Base-by-base conservation (phyloP, 1,140 invertebrate genomes). In the Trachymyrmex cornetzi region DNA sequence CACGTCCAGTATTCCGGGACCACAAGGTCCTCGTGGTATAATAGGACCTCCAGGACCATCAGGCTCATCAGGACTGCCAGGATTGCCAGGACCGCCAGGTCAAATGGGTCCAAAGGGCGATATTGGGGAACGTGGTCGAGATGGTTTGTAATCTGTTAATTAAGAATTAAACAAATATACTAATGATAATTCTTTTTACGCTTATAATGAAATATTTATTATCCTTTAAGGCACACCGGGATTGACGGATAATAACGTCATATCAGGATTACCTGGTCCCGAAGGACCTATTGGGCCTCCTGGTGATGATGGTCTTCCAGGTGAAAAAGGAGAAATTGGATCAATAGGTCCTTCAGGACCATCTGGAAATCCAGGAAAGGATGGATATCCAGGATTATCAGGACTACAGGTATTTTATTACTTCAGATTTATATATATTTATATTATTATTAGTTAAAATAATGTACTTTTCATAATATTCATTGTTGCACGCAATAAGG, bases 31-130 rank as follows among this genome's bases (percentile, higher is more conserved):
- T 85, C 85, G 63, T 64, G 95, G 95, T 19, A 87, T 89, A 48
- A 87, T 86, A 48, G 93, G 93, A 11, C 11, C 1, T 0, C 38
- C 50, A 6, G 90, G 94, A 44, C 38, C 38, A 38, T 69, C 27
- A 19, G 96, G 96, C 16, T 88, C 93, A n/a, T 90, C 93, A 75
- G 96, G 96, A 44, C 93, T 93, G 30, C 93, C 95, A n/a, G 95
- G 95, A 53, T 89, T 91, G 44, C 88, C 93, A 24, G 96, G 96
- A 16, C 9, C 38, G 0, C 38, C 38, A 92, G 93, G 30, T 93
- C 95, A 38, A 38, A 38, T 91, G 11, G 96, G 96, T 16, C 63
- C 87, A 38, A 93, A 93, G 72, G 95, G 95, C 34, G 91, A 94
- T 82, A 66, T 89, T 44, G 94, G 94, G 44, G 89, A 93, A 85